Conservation (phyloP, 2,113 vertebrate species). For the Platichthys flesus region DNA sequence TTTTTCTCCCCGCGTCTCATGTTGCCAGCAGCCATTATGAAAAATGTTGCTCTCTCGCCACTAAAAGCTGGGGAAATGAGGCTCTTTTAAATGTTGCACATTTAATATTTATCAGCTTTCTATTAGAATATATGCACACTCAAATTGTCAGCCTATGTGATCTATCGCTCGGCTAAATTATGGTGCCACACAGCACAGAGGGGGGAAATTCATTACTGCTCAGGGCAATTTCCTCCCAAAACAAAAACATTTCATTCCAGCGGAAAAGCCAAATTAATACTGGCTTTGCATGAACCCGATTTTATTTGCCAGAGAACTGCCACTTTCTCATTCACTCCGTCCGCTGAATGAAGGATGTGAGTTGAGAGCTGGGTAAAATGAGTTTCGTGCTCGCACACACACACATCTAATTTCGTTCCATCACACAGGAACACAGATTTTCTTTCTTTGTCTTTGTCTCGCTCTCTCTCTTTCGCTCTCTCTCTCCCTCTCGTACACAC, state of each 20-base stretch:
- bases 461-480: slow-evolving; percentile 13
- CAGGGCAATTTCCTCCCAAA: slow-evolving; percentile 85
- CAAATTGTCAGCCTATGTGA: slow-evolving; percentile 81
- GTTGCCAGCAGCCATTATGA: slow-evolving; percentile 76
- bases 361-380: slow-evolving; percentile 74
- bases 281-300: slow-evolving; percentile 81
- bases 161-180: slow-evolving; percentile 85
- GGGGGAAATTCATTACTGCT: slow-evolving; percentile 84
- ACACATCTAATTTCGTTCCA: slow-evolving; percentile 70
- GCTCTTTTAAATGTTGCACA: slow-evolving; percentile 82
- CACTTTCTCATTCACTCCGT: slow-evolving; percentile 76
- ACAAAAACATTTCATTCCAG: slow-evolving; percentile 86
- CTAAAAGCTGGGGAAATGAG: slow-evolving; percentile 79
- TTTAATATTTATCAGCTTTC: slow-evolving; percentile 86
- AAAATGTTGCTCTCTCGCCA: slow-evolving; percentile 68
- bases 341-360: slow-evolving; percentile 74
- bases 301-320: slow-evolving; percentile 84
- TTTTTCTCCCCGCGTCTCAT: slow-evolving; percentile 29
- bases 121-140: slow-evolving; percentile 84
- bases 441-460: slow-evolving; percentile 14
- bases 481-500: slow-evolving; percentile 19
- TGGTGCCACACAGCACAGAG: slow-evolving; percentile 78
- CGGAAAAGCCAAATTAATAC: slow-evolving; percentile 83
- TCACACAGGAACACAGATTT: slow-evolving; percentile 41
- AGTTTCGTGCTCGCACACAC: slow-evolving; percentile 70